Conservation (phyloP, 2,888 invertebrate genomes). For the Leptopilina myrica region DNA sequence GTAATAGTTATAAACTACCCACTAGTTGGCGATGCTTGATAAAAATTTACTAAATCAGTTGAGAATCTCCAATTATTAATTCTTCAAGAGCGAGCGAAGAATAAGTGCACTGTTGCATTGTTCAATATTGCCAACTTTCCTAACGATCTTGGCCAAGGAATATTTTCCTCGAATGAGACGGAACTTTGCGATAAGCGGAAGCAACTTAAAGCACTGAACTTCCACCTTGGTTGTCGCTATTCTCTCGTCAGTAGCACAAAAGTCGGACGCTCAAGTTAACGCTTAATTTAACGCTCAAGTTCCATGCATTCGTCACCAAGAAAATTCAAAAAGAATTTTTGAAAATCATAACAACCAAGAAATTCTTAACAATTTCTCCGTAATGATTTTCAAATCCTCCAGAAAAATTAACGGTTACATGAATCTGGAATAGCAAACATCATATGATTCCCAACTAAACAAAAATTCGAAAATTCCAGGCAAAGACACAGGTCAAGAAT, state of each 20-base stretch:
- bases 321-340: constrained; percentile 15
- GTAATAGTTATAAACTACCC: too few species aligned
- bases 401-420: too few species aligned
- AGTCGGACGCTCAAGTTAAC: constrained; percentile 29
- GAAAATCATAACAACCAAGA: too few species aligned
- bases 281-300: too few species aligned
- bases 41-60: neutral
- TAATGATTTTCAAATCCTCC: neutral
- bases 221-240: constrained; percentile 19
- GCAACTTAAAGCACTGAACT: constrained; percentile 23
- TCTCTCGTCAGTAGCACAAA: neutral
- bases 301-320: constrained; percentile 15
- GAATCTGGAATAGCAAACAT: too few species aligned
- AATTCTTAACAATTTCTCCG: neutral
- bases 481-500: too few species aligned
- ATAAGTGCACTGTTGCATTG: neutral
- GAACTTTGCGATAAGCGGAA: constrained; percentile 34
- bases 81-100: too few species aligned
- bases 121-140: constrained; percentile 14
- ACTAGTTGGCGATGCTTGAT: neutral
- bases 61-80: too few species aligned
- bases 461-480: too few species aligned
- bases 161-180: constrained; percentile 30
- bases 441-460: too few species aligned
- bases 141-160: constrained; percentile 27